Evolutionary conservation across 2,113 vertebrate species (phyloP), one percentile per base, ranked within the genome.

Genomic region (Nanorana parkeri): DNA sequence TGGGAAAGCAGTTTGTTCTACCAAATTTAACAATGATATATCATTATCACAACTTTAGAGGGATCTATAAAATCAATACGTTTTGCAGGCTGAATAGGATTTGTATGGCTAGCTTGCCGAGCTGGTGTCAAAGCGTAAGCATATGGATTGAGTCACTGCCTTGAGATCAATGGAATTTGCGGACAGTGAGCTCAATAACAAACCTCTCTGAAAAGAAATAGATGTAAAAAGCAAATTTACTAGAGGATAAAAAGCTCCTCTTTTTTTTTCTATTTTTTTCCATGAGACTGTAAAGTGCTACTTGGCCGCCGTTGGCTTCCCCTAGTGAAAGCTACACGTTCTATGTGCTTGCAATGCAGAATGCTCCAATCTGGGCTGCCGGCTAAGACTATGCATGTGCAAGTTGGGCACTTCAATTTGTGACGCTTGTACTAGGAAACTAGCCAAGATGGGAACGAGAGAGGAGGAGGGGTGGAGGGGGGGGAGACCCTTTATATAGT

Each of bases 21-120:
- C 96, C 95, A 99, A 97, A 99, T 98, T 97, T 98, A 99, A 98
- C 98, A 99, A 99, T 99, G 97, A 99, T 97, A 96, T 97, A 97
- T 99, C 97, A 99, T 99, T 99, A 98, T 99, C 96, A 96, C 97
- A 99, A 98, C 97, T 99, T 99, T 98, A 94, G 92, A 94, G 92
- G 93, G 96, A 99, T 98, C 97, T 96, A 98, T 99, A 97, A 96
- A 98, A 98, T 99, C 97, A 96, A 98, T 99, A 95, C 92, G 94
- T 94, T 95, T 75, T 95, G 96, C 96, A 95, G 95, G 95, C 94
- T 96, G 95, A 95, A 94, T 93, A 94, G 97, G 98, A 97, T 99
- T 99, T 98, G 96, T 96, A 96, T 96, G 94, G 95, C 96, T 96
- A 87, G 94, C 96, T 95, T 91, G 94, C 95, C 96, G 95, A 93